Evolutionary conservation across 2,113 vertebrate genomes (phyloP).

Genomic region (Eublepharis macularius): DNA sequence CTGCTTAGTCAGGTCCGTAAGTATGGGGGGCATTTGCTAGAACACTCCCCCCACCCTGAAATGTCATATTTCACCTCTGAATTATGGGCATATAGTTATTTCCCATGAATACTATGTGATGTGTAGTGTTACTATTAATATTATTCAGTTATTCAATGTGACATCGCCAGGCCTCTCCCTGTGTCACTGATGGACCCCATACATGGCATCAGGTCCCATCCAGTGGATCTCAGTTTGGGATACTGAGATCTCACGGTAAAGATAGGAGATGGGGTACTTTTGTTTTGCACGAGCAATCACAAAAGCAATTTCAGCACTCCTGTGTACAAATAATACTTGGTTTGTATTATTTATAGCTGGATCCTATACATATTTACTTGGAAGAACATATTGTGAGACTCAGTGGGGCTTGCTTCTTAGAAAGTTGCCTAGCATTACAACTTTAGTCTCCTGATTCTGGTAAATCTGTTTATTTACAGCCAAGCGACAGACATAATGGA

Average conservation of each 20-base stretch:
- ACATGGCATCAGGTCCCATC: no score
- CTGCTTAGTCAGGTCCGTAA: no score
- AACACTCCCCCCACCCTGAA: no score
- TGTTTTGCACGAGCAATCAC: neutral
- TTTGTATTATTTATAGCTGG: neutral
- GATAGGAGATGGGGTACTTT: neutral
- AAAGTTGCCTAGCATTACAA: neutral
- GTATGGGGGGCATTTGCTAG: no score
- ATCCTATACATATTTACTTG: neutral
- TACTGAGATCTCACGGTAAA: neutral
- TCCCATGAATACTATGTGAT: no score
- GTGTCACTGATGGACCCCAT: no score
- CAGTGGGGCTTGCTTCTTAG: neutral
- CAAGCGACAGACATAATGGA: slow-evolving; percentile 97
- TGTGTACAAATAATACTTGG: neutral
- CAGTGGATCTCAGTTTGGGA: no score
- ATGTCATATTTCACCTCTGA: no score
- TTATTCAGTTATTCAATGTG: no score
- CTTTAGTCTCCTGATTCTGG: slow-evolving; percentile 30
- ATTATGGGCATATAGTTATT: no score
- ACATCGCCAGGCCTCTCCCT: no score
- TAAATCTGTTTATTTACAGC: slow-evolving; percentile 82
- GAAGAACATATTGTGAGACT: neutral
- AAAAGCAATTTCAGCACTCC: neutral
- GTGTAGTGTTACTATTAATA: no score